A percentile compares a stretch with the other conserved stretches of the same genome.
These are phyloP conservation scores for Frieseomelitta varia DNA, from an alignment of 1,140 invertebrate species.

Conservation along the genomic window DNA sequence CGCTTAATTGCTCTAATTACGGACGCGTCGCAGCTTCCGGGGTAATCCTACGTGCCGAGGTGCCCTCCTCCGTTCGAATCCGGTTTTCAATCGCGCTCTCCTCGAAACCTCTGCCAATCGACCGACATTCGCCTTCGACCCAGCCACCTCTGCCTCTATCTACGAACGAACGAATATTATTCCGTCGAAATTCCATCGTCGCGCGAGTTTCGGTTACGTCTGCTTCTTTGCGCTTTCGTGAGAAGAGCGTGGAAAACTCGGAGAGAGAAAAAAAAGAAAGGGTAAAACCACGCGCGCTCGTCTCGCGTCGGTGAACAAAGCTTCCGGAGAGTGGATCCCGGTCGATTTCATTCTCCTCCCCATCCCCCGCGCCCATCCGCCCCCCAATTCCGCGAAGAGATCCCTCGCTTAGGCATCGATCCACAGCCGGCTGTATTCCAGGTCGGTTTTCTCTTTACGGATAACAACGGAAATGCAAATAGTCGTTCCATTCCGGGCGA, in stretches of 20 bases:
- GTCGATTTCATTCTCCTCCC: conserved; percentile 11
- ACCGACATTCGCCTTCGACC: not conserved
- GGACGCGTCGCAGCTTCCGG: not conserved
- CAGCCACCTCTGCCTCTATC: not conserved
- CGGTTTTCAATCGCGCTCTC: not conserved
- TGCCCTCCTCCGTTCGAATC: conserved; percentile 10
- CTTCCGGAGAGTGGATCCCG: conserved; percentile 17
- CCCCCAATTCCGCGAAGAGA: not conserved
- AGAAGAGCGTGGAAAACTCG: not conserved
- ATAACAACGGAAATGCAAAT: conserved; percentile 52
- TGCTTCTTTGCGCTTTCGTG: no score
- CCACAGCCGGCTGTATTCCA: not conserved
- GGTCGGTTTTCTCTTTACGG: conserved; percentile 34
- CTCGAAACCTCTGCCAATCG: not conserved
- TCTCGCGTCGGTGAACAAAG: conserved; percentile 10
- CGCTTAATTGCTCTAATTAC: conserved; percentile 61
- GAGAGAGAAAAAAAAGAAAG: not conserved
- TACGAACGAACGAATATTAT: not conserved
- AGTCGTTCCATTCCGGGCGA: conserved; percentile 38
- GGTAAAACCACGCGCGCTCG: conserved; percentile 24
- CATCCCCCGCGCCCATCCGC: no score
- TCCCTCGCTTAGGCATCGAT: conserved; percentile 2
- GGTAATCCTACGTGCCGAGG: not conserved
- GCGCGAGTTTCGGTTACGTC: not conserved
- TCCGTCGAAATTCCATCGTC: not conserved